Conservation (phyloP, 2,888 invertebrate species). For the Zygothrica quintamaculata region DNA sequence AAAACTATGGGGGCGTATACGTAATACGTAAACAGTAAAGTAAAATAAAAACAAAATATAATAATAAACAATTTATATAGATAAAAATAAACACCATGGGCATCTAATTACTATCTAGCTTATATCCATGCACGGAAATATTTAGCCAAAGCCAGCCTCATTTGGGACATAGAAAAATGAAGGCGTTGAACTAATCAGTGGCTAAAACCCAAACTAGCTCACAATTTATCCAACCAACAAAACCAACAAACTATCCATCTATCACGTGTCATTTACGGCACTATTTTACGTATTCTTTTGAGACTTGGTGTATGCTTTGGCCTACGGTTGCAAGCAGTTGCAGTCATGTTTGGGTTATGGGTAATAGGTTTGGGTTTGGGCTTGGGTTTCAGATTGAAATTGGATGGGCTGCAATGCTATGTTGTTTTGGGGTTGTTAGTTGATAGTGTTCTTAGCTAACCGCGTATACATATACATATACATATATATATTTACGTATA, state of each 20-base stretch:
- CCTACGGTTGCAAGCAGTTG: conserved; percentile 47
- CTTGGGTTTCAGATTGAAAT: conserved; percentile 10
- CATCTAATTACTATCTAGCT: conserved; percentile 48
- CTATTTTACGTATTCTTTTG: conserved; percentile 48
- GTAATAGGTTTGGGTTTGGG: conserved; percentile 13
- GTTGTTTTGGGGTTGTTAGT: conserved; percentile 4
- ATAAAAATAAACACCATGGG: conserved; percentile 36
- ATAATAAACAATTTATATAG: conserved; percentile 20
- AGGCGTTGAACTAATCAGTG: conserved; percentile 43
- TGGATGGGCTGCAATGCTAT: conserved; percentile 16
- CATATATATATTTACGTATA: too few species aligned
- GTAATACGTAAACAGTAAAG: conserved; percentile 40
- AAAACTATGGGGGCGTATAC: conserved; percentile 61
- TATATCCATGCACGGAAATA: conserved; percentile 16
- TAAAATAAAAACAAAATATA: conserved; percentile 1
- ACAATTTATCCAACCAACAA: conserved; percentile 10
- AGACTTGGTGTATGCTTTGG: conserved; percentile 34
- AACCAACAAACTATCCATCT: conserved; percentile 48
- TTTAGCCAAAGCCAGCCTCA: conserved; percentile 43
- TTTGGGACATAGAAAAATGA: conserved; percentile 47
- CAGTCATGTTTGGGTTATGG: conserved; percentile 1
- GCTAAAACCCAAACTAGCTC: neutral
- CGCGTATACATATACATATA: conserved; percentile 33
- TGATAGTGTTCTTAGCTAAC: conserved; percentile 20
- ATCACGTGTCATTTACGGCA: conserved; percentile 65